Evolutionary conservation across 2,113 vertebrate genomes (phyloP).

Genomic region (Rhombomys opimus): DNA sequence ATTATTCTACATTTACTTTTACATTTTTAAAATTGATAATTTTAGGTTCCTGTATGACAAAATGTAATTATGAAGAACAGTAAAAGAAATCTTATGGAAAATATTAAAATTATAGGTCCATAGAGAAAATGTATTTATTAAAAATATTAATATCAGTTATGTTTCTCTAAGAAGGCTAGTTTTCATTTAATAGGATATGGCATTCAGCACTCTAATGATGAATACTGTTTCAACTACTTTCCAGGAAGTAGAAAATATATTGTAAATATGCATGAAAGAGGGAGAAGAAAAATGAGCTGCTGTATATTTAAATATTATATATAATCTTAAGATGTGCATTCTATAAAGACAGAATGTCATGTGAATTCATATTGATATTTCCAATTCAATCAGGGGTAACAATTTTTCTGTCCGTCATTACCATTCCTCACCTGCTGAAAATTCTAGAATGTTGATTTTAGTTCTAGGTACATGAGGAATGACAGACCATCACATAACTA

Average conservation of each 20-base stretch:
- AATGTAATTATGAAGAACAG: not conserved
- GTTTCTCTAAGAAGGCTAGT: not conserved
- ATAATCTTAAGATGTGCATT: not conserved
- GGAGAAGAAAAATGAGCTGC: not conserved
- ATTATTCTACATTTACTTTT: not conserved
- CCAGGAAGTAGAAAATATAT: not conserved
- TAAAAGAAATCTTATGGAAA: not conserved
- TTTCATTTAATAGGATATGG: not conserved
- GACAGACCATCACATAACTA: not conserved
- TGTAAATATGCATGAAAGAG: not conserved
- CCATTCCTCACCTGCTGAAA: not conserved
- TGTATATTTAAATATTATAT: not conserved
- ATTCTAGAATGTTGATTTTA: not conserved
- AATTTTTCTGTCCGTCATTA: not conserved
- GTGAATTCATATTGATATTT: slow-evolving; percentile 13
- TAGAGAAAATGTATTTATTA: not conserved
- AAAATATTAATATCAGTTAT: slow-evolving; percentile 1
- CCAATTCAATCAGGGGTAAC: not conserved
- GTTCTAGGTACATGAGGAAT: not conserved
- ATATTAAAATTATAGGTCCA: not conserved
- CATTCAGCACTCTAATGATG: not conserved
- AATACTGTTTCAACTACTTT: slow-evolving; percentile 4
- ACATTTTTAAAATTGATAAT: not conserved
- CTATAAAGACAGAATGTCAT: not conserved
- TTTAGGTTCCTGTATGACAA: not conserved